Evolutionary conservation across 2,888 invertebrate species (phyloP), one percentile per base, ranked within the genome.

Genomic region (Leucoma salicis): DNA sequence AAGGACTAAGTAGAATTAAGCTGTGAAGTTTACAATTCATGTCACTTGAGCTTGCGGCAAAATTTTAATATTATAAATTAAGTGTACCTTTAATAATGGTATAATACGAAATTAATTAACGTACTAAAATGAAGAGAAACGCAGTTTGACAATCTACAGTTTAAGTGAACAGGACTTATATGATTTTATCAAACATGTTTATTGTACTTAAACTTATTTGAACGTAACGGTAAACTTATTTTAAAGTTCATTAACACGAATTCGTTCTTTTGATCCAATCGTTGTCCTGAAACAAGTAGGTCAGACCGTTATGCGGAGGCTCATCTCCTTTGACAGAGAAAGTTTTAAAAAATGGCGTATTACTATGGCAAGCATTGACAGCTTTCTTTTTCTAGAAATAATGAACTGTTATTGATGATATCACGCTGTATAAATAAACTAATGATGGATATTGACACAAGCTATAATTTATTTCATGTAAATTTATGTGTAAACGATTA

Each of bases 301-400:
- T 47, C 50, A 34, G 25, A 54, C 70, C 70, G 71, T 69, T 70
- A 69, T 40, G 51, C 46, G 56, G 57, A 51, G 45, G 44, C 49
- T 57, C 49, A 39, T 49, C 45, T 62, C 53, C 48, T 48, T 56
- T 38, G 49, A 47, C 49, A 10, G 59, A 37, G 60, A 60, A 60
- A 62, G 63, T 44, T 40, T 8, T 21, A 21, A 21, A 21, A 21
- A 21, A 21, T 21, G 1, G 21, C 21, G 21, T 6, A 5, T n/a
- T 18, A 18, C 7, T 10, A 27, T n/a, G 11, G 27, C 11, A 27
- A 10, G 10, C 1, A 16, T 25, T 11, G 27, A 10, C 11, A 10
- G n/a, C 3, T 27, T 27, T 27, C 11, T 11, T n/a, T 27, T 27
- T 27, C 11, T 27, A 27, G n/a, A 27, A 27, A 27, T 10, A 27